Evolutionary conservation across 2,888 invertebrate genomes (phyloP), one percentile per base, ranked within the genome.

Genomic region (Agriopis aurantiaria): DNA sequence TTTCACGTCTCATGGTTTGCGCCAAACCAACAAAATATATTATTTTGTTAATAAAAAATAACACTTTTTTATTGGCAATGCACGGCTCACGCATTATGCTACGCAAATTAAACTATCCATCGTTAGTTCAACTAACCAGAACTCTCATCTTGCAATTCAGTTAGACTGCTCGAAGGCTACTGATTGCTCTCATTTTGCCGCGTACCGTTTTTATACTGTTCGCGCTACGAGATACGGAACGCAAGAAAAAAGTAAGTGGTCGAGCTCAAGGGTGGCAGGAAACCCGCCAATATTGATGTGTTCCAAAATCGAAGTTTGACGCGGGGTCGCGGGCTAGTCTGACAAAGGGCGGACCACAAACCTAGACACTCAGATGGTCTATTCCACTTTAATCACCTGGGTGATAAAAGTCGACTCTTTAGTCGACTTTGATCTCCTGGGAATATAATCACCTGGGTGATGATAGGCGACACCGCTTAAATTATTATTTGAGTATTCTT

Each of bases 71-170:
- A 23, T 23, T 23, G 17, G 17, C 17, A 23, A 23, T 23, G 17
- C 17, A 23, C 17, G 17, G 17, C 17, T 41, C 41, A 41, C 41
- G 41, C 41, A 41, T 8, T 43, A 10, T 10, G 43, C 8, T 10
- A 33, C 57, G 72, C 64, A 65, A 59, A 61, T 67, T 71, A 59
- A 64, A 53, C 45, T 62, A 57, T 60, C 52, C 64, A 67, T 68
- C 71, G 70, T 70, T 72, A 73, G 72, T 67, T 65, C 72, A 86
- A 92, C 94, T 90, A 83, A 93, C 92, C 92, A 93, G 93, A 90
- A 93, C 86, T 93, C 93, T 91, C 93, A 94, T 93, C 92, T 82
- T 93, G 93, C 92, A 93, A 91, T 94, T 94, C 94, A 90, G 91
- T 92, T 80, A 91, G 94, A 94, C 94, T 94, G 93, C 94, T 82